Percentiles rank a stretch among this genome's conserved stretches.
These are phyloP conservation scores for Propithecus deckenii DNA, from an alignment of 2,797 vertebrate genomes.

Conservation along the genomic window DNA sequence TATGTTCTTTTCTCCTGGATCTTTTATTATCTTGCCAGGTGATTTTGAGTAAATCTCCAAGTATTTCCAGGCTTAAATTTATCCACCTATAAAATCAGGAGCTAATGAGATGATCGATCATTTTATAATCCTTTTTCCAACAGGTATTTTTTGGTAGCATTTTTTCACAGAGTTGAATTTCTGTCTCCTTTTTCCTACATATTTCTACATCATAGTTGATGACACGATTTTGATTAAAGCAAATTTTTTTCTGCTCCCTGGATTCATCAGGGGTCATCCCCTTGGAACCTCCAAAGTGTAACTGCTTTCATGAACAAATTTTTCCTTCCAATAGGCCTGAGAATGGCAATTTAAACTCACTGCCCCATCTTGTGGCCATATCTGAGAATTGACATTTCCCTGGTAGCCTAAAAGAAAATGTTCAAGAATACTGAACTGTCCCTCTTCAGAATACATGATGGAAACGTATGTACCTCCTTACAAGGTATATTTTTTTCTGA, in stretches of 20 bases:
- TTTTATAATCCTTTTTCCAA: conserved; percentile 46
- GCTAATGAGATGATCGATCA: conserved; percentile 7
- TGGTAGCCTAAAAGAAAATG: conserved; percentile 14
- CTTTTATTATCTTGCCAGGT: background rate
- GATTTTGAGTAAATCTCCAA: conserved; percentile 2
- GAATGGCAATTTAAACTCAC: conserved; percentile 44
- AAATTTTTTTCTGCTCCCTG: background rate
- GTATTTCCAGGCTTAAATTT: conserved; percentile 16
- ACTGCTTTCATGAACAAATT: conserved; percentile 21
- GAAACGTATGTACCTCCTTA: conserved; percentile 12
- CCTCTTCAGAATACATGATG: background rate
- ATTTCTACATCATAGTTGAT: background rate
- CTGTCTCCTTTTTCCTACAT: background rate
- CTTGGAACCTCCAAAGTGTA: background rate
- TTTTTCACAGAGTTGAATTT: conserved; percentile 51
- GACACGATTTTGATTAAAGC: conserved; percentile 12
- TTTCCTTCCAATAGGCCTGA: background rate
- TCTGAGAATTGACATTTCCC: conserved; percentile 30
- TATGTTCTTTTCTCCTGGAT: background rate
- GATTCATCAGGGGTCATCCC: background rate
- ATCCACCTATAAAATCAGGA: background rate
- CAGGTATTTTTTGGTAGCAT: conserved; percentile 4
- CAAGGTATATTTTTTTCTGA: background rate
- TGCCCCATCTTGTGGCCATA: conserved; percentile 61
- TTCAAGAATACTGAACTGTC: background rate